Evolutionary conservation across 35 echinoderm and acorn worm species (phyloP).

Genomic region (Ophioderma brevispina): DNA sequence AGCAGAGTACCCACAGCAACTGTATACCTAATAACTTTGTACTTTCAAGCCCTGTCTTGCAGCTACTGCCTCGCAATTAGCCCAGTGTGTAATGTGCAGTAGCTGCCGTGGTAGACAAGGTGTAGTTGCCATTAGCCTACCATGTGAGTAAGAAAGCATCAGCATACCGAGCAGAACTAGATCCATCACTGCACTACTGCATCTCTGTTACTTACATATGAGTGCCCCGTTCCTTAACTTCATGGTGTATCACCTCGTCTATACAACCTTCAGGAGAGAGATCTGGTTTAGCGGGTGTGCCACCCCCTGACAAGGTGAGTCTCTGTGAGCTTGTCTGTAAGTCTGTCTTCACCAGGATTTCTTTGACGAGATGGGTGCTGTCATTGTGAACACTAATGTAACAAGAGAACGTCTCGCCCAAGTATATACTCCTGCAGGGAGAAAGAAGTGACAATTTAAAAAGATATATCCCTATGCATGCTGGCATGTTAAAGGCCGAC

Average conservation of each 20-base stretch:
- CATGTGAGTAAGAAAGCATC: no score
- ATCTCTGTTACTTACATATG: constrained; percentile 94
- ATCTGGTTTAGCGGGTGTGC: constrained; percentile 51
- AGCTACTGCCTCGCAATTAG: no score
- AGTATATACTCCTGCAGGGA: constrained; percentile 84
- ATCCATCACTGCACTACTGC: no score
- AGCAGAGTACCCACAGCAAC: no score
- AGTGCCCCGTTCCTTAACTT: constrained; percentile 97
- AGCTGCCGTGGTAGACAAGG: no score
- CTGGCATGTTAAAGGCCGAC: neutral
- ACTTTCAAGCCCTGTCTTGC: no score
- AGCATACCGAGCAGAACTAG: no score
- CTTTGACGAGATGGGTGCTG: constrained; percentile 69
- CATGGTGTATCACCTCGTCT: constrained; percentile 97
- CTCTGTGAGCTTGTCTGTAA: constrained; percentile 97
- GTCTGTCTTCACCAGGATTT: constrained; percentile 94
- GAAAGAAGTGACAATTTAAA: neutral
- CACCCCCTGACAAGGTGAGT: constrained; percentile 78
- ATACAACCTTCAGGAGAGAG: constrained; percentile 76
- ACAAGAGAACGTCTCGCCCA: constrained; percentile 96
- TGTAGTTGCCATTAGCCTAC: no score
- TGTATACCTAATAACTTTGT: no score
- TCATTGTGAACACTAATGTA: constrained; percentile 99
- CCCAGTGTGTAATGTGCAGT: no score
- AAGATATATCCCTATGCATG: neutral